These are phyloP conservation scores for Aphelinus atriplicis DNA, from an alignment of 1,140 invertebrate genomes.

Conservation along the genomic window DNA sequence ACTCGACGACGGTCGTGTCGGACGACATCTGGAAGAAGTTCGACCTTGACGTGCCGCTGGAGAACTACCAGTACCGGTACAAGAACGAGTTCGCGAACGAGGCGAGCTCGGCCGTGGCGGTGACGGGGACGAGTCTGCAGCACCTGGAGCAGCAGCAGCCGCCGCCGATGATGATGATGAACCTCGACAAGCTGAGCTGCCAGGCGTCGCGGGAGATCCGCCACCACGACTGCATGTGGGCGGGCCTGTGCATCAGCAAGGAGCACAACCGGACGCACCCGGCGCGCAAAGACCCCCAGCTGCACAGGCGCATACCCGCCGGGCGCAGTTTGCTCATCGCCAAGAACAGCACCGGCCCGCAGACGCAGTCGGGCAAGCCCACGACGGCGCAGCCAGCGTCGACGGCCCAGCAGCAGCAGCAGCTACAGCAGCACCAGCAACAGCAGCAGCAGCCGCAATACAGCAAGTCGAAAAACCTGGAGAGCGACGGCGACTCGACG, in stretches of 20 bases:
- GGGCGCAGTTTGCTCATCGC: slow-evolving; percentile 58
- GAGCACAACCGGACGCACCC: slow-evolving; percentile 61
- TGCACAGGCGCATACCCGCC: slow-evolving; percentile 50
- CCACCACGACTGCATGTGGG: slow-evolving; percentile 78
- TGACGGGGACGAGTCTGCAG: neutral
- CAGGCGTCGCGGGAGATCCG: slow-evolving; percentile 56
- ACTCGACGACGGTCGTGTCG: slow-evolving; percentile 49
- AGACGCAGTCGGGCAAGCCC: neutral
- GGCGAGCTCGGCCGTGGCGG: slow-evolving; percentile 9
- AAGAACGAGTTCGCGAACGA: slow-evolving; percentile 46
- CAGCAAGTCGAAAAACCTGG: slow-evolving; percentile 40
- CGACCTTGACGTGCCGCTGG: slow-evolving; percentile 57
- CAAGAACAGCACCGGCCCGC: slow-evolving; percentile 35
- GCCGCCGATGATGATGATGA: slow-evolving; percentile 9
- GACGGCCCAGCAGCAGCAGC: slow-evolving; percentile 28
- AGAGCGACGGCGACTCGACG: slow-evolving; percentile 56
- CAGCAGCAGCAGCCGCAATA: slow-evolving; percentile 38
- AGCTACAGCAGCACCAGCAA: neutral
- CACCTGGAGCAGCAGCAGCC: slow-evolving; percentile 19
- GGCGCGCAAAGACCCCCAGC: slow-evolving; percentile 47
- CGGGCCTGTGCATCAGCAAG: slow-evolving; percentile 68
- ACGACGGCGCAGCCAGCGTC: slow-evolving; percentile 39
- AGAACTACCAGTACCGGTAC: slow-evolving; percentile 52
- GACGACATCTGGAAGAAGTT: slow-evolving; percentile 70
- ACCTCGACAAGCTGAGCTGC: slow-evolving; percentile 43